Conservation (phyloP, 2,797 vertebrate species). For the Prionace glauca region DNA sequence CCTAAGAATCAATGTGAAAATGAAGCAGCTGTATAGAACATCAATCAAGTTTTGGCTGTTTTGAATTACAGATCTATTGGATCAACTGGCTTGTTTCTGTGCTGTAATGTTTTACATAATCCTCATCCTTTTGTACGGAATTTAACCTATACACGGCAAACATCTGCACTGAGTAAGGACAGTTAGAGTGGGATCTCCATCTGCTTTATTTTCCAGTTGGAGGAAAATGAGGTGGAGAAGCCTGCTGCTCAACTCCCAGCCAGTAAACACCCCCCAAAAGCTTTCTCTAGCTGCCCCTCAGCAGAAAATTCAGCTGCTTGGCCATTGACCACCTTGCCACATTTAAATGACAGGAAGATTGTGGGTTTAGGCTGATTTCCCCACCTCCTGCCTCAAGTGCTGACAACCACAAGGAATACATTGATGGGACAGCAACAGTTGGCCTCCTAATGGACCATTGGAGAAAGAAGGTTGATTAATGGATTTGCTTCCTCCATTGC, state of each 20-base stretch:
- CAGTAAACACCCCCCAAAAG: neutral
- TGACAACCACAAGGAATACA: neutral
- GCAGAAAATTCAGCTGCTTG: neutral
- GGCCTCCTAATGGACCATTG: neutral
- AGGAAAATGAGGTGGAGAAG: neutral
- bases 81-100: no score
- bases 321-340: neutral
- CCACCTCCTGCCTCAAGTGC: neutral
- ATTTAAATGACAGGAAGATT: neutral
- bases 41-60: no score
- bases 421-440: neutral
- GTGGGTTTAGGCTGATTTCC: neutral
- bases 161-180: no score
- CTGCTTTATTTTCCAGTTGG: no score
- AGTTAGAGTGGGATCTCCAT: no score
- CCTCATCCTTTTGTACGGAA: no score
- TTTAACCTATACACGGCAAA: no score
- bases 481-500: neutral
- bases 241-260: neutral
- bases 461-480: neutral
- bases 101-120: no score
- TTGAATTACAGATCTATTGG: no score
- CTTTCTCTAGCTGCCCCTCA: neutral
- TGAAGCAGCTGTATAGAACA: no score
- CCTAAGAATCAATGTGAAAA: no score